phyloP scores from a whole-genome alignment of 2,797 vertebrate genomes.

The Neostethus bicornis region DNA sequence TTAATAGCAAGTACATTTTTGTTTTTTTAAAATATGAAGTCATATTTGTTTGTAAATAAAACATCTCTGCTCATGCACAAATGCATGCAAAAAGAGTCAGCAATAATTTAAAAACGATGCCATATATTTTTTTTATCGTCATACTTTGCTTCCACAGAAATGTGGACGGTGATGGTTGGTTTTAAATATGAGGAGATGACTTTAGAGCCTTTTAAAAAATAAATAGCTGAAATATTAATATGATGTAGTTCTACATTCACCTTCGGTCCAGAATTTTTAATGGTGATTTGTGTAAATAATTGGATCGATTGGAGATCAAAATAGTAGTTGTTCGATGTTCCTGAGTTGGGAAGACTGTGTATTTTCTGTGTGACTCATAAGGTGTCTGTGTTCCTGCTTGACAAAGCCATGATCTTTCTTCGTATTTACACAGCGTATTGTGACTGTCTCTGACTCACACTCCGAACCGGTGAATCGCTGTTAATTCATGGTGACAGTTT shows the following conservation, averaged over 20 bases:
- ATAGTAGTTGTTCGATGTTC: conserved; percentile 24
- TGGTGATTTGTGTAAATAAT: not conserved
- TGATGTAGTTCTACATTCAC: too few species aligned
- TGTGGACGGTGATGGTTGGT: conserved; percentile 30
- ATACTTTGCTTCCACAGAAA: conserved; percentile 27
- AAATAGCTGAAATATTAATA: too few species aligned
- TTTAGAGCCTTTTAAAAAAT: conserved; percentile 14
- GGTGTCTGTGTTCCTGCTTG: conserved; percentile 30
- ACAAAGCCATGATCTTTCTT: conserved; percentile 17
- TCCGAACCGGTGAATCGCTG: conserved; percentile 18
- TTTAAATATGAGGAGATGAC: conserved; percentile 58
- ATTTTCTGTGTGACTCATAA: conserved; percentile 47
- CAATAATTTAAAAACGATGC: too few species aligned
- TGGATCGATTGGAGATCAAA: not conserved
- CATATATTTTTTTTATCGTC: too few species aligned
- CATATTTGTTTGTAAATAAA: too few species aligned
- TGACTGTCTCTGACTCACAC: conserved; percentile 43
- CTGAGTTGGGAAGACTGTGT: conserved; percentile 31
- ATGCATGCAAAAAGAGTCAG: too few species aligned
- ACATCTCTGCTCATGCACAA: too few species aligned
- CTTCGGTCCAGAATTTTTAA: conserved; percentile 3
- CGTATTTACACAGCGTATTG: conserved; percentile 35
- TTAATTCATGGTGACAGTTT: conserved; percentile 17
- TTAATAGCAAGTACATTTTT: not conserved
- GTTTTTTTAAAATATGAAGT: not conserved